Conservation (phyloP, 1,140 invertebrate genomes). For the Drosophila ananassae region DNA sequence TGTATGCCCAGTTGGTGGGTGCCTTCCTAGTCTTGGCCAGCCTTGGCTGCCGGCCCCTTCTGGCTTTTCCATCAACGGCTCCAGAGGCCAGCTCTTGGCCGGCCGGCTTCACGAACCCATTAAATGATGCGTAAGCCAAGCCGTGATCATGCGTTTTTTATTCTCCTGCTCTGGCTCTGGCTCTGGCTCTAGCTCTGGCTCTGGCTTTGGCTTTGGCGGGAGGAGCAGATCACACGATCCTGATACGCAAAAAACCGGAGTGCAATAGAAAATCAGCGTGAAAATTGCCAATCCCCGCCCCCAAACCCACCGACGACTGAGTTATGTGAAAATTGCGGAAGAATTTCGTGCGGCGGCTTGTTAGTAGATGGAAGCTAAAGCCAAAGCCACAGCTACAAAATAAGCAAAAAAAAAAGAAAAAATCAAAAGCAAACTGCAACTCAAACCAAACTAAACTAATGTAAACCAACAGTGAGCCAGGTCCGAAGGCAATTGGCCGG, state of each 20-base stretch:
- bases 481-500: slow-evolving; percentile 38
- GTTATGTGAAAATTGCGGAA: slow-evolving; percentile 60
- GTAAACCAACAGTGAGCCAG: slow-evolving; percentile 44
- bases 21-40: slow-evolving; percentile 9
- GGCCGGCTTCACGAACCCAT: slow-evolving; percentile 66
- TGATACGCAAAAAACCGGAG: slow-evolving; percentile 53
- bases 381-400: background rate
- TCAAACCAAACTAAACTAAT: slow-evolving; percentile 38
- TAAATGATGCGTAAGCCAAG: slow-evolving; percentile 75
- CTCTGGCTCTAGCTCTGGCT: no score
- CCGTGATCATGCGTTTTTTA: slow-evolving; percentile 67
- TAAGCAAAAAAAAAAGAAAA: background rate
- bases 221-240: slow-evolving; percentile 62
- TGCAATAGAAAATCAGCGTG: slow-evolving; percentile 46
- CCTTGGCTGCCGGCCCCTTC: background rate
- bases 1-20: slow-evolving; percentile 75
- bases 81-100: slow-evolving; percentile 2
- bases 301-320: slow-evolving; percentile 3
- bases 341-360: slow-evolving; percentile 62
- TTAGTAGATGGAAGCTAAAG: slow-evolving; percentile 35
- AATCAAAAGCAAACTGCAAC: slow-evolving; percentile 2
- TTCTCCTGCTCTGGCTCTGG: background rate
- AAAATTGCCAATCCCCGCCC: slow-evolving; percentile 45
- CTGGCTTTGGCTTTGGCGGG: background rate
- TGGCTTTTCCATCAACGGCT: slow-evolving; percentile 72